phyloP scores from a whole-genome alignment of 2,113 vertebrate species.

The Falco punctatus region DNA sequence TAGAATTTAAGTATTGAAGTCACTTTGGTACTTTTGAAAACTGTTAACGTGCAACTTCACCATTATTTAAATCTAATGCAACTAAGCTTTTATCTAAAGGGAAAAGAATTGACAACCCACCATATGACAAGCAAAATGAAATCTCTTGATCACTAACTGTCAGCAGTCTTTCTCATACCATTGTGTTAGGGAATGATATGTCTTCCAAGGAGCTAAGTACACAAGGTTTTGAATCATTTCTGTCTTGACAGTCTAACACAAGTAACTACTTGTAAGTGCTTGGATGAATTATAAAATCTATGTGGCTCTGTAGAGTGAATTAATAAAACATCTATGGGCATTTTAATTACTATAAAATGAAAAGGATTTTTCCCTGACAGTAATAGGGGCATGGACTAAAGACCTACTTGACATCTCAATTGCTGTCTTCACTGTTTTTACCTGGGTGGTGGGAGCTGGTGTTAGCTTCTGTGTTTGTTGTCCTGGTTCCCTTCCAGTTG shows the following conservation, averaged over 20 bases:
- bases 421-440: background rate
- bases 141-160: slow-evolving; percentile 71
- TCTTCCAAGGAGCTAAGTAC: slow-evolving; percentile 62
- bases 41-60: slow-evolving; percentile 59
- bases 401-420: background rate
- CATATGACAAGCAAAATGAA: slow-evolving; percentile 71
- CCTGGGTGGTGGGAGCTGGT: background rate
- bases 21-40: slow-evolving; percentile 55
- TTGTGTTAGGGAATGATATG: slow-evolving; percentile 69
- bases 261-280: slow-evolving; percentile 64
- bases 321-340: slow-evolving; percentile 54
- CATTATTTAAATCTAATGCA: slow-evolving; percentile 68
- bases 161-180: slow-evolving; percentile 65
- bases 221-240: slow-evolving; percentile 61
- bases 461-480: background rate
- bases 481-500: background rate
- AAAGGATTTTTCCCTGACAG: background rate
- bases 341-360: slow-evolving; percentile 53
- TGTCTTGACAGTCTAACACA: slow-evolving; percentile 64
- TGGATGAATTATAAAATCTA: slow-evolving; percentile 59
- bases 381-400: background rate
- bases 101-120: slow-evolving; percentile 69
- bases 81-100: slow-evolving; percentile 64
- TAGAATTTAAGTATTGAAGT: slow-evolving; percentile 53
- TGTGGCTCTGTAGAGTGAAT: slow-evolving; percentile 19